Percentiles rank a stretch among this genome's conserved stretches.
Conservation (phyloP, 2,113 vertebrate species). For the Boulengeromyrus knoepffleri region DNA sequence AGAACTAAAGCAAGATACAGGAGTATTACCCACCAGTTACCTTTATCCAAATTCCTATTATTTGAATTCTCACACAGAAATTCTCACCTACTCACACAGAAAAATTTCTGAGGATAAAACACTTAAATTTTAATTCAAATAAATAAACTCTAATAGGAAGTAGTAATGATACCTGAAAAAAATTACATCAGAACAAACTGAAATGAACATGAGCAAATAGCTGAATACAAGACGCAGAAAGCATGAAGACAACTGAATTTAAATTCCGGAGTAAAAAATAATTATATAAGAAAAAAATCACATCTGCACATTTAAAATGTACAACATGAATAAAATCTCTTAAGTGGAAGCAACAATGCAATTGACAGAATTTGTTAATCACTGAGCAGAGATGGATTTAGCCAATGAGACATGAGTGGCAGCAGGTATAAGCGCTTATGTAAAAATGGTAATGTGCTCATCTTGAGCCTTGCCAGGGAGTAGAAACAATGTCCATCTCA, state of each 20-base stretch:
- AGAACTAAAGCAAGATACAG: background rate
- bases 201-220: background rate
- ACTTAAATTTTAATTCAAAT: background rate
- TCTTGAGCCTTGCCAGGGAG: background rate
- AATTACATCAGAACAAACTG: background rate
- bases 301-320: background rate
- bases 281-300: background rate
- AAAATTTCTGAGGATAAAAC: background rate
- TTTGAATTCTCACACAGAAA: too few species aligned
- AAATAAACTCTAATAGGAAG: background rate
- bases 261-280: background rate
- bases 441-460: slow-evolving; percentile 7
- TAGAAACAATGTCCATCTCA: background rate
- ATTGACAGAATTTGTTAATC: background rate
- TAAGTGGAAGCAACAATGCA: background rate
- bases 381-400: background rate
- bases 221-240: background rate
- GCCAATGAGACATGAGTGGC: background rate
- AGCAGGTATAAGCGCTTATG: slow-evolving; percentile 2
- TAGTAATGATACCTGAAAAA: background rate
- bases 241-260: background rate
- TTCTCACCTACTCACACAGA: background rate
- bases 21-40: background rate
- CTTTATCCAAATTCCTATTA: background rate
- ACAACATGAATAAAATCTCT: background rate